Evolutionary conservation across 2,113 vertebrate species (phyloP), one percentile per base, ranked within the genome.

Genomic region (Piaya cayana): DNA sequence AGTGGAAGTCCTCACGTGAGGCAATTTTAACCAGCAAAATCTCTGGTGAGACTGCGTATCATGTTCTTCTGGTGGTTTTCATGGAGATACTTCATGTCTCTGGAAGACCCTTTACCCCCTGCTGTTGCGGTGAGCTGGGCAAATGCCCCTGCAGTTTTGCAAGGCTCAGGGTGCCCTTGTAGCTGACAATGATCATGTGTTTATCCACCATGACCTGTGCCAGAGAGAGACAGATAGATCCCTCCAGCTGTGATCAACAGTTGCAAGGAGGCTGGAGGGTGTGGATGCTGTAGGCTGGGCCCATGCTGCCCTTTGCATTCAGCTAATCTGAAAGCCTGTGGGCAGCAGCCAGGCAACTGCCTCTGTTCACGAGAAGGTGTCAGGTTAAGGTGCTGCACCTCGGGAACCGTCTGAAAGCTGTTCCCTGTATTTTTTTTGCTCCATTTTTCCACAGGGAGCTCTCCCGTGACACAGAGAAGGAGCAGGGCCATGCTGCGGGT

Each of bases 401-500:
- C 10, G 60, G 63, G 50, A 86, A 13, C 45, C 16, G 4, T 11
- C 39, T 55, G 52, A 64, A 84, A 86, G 29, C 49, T 77, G 25
- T 22, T 87, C 21, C 49, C 8, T 60, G 3, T 45, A 13, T 16
- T 53, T 53, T 16, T 86, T 86, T 64, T 49, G 0, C 53, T 47
- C n/a, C 0, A 0, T 86, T 93, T 74, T 91, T 52, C 77, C 21
- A 1, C 39, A 39, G 12, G 26, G 19, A 75, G 37, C 42, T 59
- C 42, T 82, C 19, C 29, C 0, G 0, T 69, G 34, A 55, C 17
- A 12, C 26, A 32, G 49, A 52, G 56, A 70, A 81, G 37, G 56
- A 77, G 52, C 0, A 0, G 19, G 67, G 55, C 76, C 19, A 2
- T 0, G 1, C 56, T 67, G 55, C 22, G 32, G 26, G 82, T 68